Conservation (phyloP, 2,797 vertebrate species). For the Thaleichthys pacificus region DNA sequence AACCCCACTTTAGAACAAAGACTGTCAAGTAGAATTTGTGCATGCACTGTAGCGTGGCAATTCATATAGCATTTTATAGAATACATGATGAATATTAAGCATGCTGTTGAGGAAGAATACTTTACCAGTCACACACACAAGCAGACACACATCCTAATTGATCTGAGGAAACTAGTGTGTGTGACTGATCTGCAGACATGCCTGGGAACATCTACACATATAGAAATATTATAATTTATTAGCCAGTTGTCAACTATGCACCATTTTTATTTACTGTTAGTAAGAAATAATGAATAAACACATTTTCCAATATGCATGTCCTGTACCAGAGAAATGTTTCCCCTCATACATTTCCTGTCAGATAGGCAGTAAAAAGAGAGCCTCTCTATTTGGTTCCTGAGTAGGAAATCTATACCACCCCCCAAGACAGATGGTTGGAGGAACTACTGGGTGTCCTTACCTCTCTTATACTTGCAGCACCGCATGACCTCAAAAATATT, state of each 20-base stretch:
- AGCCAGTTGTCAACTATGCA: constrained; percentile 22
- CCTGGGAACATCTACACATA: constrained; percentile 2
- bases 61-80: not conserved
- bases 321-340: constrained; percentile 29
- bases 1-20: not conserved
- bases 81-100: too few relatives aligned
- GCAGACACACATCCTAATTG: constrained; percentile 27
- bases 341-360: constrained; percentile 36
- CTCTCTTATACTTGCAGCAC: constrained; percentile 9
- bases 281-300: constrained; percentile 48
- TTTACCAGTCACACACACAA: constrained; percentile 1
- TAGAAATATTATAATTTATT: constrained; percentile 14
- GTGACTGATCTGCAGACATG: not conserved
- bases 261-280: constrained; percentile 24
- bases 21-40: not conserved
- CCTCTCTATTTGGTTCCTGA: constrained; percentile 13
- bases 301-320: constrained; percentile 37
- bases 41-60: not conserved
- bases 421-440: constrained; percentile 26
- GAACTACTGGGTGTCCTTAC: constrained; percentile 14
- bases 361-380: constrained; percentile 40
- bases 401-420: not conserved
- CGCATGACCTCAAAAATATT: not conserved
- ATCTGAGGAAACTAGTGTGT: constrained; percentile 21
- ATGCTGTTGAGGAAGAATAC: too few relatives aligned